phyloP scores from a whole-genome alignment of 37 sponge, comb jelly and placozoan genomes.

The Spongilla lacustris region DNA sequence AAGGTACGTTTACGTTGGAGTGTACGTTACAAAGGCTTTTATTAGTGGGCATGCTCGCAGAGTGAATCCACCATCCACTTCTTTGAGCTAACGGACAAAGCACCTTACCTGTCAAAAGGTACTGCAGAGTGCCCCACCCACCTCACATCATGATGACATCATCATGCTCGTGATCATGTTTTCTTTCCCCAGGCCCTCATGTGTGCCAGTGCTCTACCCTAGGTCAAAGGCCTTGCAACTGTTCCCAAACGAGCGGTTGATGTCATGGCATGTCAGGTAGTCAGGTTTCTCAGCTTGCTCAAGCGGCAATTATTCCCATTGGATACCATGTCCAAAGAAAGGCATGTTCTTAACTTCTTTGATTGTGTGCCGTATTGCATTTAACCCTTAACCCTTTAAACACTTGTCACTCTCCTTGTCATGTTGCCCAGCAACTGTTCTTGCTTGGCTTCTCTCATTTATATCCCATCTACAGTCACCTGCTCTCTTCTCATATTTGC shows the following conservation, averaged over 20 bases:
- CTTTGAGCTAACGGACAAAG: conserved; percentile 55
- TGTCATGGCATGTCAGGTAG: conserved; percentile 86
- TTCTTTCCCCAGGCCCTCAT: conserved; percentile 40
- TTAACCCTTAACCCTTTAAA: no score
- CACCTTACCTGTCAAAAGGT: conserved; percentile 55
- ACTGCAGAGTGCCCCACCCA: background rate
- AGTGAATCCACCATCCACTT: conserved; percentile 59
- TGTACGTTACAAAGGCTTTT: background rate
- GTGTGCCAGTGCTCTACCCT: conserved; percentile 38
- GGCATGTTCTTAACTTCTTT: conserved; percentile 16
- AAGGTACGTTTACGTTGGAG: conserved; percentile 56
- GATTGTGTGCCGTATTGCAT: background rate
- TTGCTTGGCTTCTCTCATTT: no score
- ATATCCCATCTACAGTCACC: no score
- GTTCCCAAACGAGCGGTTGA: conserved; percentile 81
- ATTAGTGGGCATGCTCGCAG: background rate
- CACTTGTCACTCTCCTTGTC: no score
- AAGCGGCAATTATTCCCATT: conserved; percentile 76
- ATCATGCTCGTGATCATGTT: background rate
- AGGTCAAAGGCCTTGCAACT: conserved; percentile 72
- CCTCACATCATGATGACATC: background rate
- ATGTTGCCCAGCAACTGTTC: no score
- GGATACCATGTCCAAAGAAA: conserved; percentile 81
- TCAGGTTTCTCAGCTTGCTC: conserved; percentile 70
- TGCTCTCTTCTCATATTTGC: no score